phyloP scores from a whole-genome alignment of 2,888 invertebrate species.

The Gnatocerus cornutus region DNA sequence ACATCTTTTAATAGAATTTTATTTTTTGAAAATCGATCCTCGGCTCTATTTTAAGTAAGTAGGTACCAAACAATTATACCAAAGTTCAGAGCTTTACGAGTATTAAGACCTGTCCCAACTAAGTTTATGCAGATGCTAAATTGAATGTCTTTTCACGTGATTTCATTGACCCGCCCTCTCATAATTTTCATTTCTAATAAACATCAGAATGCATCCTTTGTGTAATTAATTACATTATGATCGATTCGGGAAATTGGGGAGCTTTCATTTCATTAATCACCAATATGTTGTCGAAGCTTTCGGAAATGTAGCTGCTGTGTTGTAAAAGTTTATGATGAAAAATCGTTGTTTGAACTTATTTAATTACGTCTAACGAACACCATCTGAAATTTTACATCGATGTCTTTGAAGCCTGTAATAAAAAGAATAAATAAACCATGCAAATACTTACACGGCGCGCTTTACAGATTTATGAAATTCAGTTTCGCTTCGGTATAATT shows the following conservation, averaged over 20 bases:
- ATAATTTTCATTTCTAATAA: slow-evolving; percentile 7
- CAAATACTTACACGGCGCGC: not conserved
- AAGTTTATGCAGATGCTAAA: no score
- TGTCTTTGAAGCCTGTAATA: no score
- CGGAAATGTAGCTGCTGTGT: slow-evolving; percentile 12
- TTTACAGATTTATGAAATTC: not conserved
- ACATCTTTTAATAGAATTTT: not conserved
- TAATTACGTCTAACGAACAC: slow-evolving; percentile 18
- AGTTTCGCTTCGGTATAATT: not conserved
- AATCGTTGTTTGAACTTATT: slow-evolving; percentile 18
- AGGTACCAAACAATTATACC: not conserved
- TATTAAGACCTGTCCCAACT: no score
- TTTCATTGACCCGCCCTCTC: not conserved
- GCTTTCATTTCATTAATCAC: slow-evolving; percentile 30
- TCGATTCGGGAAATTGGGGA: slow-evolving; percentile 14
- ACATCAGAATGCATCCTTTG: not conserved
- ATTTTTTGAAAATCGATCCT: slow-evolving; percentile 4
- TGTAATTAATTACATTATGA: slow-evolving; percentile 22
- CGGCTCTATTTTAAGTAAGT: slow-evolving; percentile 7
- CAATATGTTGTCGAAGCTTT: slow-evolving; percentile 18
- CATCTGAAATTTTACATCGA: not conserved
- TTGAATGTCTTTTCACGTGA: no score
- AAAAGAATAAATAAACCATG: not conserved
- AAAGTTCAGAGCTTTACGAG: not conserved
- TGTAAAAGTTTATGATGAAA: slow-evolving; percentile 24